These are phyloP conservation scores for Aleiodes alternator DNA, from an alignment of 2,888 invertebrate species.

Conservation along the genomic window DNA sequence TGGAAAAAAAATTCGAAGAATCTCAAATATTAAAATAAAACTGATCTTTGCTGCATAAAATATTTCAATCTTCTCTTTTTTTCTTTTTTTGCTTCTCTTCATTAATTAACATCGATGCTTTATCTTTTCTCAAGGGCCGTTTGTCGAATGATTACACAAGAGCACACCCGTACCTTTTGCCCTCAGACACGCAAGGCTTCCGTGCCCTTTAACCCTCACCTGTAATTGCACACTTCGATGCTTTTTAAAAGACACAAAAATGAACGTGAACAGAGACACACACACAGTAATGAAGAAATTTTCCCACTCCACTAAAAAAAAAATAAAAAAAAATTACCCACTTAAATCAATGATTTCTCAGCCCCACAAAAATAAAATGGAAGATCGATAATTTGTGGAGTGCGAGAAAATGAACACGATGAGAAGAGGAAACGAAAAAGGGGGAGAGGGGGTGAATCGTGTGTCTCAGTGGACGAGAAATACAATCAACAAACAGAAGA, in stretches of 20 bases:
- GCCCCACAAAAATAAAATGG: too few relatives aligned
- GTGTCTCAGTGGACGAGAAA: constrained; percentile 54
- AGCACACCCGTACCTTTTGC: constrained; percentile 46
- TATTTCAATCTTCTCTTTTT: too few relatives aligned
- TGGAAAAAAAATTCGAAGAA: too few relatives aligned
- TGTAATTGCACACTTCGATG: constrained; percentile 22
- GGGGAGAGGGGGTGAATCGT: not conserved
- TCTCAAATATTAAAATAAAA: too few relatives aligned
- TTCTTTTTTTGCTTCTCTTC: constrained; percentile 18
- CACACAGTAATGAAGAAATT: too few relatives aligned
- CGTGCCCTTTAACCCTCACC: constrained; percentile 28
- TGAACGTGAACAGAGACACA: constrained; percentile 26
- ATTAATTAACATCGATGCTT: constrained; percentile 52
- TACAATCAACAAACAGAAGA: constrained; percentile 67
- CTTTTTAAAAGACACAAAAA: constrained; percentile 12
- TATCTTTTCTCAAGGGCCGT: constrained; percentile 54
- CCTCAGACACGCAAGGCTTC: constrained; percentile 32
- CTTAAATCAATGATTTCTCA: too few relatives aligned
- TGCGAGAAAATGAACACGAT: not conserved
- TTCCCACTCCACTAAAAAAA: too few relatives aligned
- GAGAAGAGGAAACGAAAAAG: not conserved
- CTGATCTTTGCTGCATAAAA: too few relatives aligned
- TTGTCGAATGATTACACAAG: constrained; percentile 56
- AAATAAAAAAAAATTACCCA: too few relatives aligned
- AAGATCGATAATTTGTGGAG: too few relatives aligned